Percentiles rank a stretch among this genome's conserved stretches.
Conservation (phyloP, 2,113 vertebrate genomes). For the Brachypodius melanocephalos region DNA sequence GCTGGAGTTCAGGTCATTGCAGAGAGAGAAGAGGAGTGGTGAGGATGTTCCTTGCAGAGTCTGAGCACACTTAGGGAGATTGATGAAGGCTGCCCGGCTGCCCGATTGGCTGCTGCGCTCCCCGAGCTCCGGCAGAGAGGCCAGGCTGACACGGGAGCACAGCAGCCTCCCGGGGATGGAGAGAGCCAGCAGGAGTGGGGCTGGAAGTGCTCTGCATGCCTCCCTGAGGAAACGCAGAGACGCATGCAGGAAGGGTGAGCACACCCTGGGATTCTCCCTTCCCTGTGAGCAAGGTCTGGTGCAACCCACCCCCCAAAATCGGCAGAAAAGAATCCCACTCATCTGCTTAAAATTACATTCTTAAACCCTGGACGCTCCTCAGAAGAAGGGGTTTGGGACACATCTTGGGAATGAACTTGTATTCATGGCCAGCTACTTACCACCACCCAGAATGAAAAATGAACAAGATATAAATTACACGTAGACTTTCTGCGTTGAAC, state of each 20-base stretch:
- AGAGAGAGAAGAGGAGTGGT: slow-evolving; percentile 49
- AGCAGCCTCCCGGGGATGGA: background rate
- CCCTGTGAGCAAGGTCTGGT: background rate
- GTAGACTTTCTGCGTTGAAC: background rate
- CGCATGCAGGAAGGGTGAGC: background rate
- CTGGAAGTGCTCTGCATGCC: background rate
- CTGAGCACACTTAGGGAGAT: slow-evolving; percentile 22
- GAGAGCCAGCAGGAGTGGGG: background rate
- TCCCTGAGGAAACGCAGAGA: background rate
- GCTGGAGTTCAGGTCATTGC: slow-evolving; percentile 75
- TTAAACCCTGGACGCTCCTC: background rate
- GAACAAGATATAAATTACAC: background rate
- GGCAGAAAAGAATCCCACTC: background rate
- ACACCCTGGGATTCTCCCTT: background rate
- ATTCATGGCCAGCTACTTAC: background rate
- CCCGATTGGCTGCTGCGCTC: slow-evolving; percentile 56
- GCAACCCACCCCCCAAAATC: background rate
- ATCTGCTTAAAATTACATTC: background rate
- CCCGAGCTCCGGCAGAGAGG: background rate
- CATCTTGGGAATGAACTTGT: background rate
- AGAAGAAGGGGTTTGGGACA: background rate
- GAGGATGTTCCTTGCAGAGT: slow-evolving; percentile 45
- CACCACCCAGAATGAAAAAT: background rate
- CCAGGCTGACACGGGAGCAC: background rate
- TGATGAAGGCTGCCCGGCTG: slow-evolving; percentile 37